phyloP scores from a whole-genome alignment of 2,888 invertebrate species.

The Pharmacophagus antenor region DNA sequence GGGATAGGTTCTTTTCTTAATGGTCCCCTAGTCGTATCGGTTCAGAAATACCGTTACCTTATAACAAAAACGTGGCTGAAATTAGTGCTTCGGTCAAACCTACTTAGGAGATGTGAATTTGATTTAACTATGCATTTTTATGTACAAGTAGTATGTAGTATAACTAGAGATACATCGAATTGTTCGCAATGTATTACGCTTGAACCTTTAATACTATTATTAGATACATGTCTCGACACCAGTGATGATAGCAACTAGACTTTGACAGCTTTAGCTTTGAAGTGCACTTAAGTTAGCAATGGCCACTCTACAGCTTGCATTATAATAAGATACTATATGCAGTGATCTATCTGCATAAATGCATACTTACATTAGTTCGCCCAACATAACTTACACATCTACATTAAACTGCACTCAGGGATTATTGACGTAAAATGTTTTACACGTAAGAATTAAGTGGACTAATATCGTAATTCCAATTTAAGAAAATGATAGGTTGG shows the following conservation, averaged over 20 bases:
- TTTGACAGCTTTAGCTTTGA: constrained; percentile 50
- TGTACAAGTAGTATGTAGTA: background rate
- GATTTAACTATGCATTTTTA: background rate
- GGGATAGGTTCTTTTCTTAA: no score
- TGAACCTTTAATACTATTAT: constrained; percentile 8
- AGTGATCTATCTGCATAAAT: constrained; percentile 18
- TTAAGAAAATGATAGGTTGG: no score
- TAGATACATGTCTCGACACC: constrained; percentile 34
- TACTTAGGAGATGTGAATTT: no score
- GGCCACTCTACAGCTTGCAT: constrained; percentile 33
- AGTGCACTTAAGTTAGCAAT: constrained; percentile 57
- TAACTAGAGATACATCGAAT: background rate
- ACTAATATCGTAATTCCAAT: no score
- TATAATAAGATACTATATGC: constrained; percentile 20
- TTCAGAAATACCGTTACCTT: no score
- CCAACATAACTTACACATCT: constrained; percentile 35
- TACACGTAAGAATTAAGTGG: background rate
- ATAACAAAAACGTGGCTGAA: no score
- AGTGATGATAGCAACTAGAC: constrained; percentile 45
- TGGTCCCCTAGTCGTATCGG: no score
- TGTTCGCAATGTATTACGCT: background rate
- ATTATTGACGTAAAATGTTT: background rate
- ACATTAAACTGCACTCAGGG: constrained; percentile 35
- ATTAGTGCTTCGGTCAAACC: no score
- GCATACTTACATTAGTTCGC: constrained; percentile 34